These are phyloP conservation scores for Noctua janthe DNA, from an alignment of 2,888 invertebrate species.

Conservation along the genomic window DNA sequence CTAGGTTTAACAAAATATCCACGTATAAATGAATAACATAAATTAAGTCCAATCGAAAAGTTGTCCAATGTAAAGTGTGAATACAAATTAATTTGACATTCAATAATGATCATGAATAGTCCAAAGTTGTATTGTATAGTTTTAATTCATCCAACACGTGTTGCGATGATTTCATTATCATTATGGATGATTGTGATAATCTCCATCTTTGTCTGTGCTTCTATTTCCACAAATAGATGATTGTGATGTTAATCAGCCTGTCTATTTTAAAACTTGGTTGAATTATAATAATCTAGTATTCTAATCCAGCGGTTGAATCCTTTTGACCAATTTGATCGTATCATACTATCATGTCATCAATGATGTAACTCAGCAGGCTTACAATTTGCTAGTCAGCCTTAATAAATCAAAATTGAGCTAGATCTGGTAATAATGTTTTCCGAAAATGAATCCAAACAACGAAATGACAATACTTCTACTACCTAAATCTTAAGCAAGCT, in stretches of 20 bases:
- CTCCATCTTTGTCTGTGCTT: slow-evolving; percentile 1
- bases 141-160: slow-evolving; percentile 40
- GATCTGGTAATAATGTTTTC: not conserved
- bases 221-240: slow-evolving; percentile 2
- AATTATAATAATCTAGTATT: not conserved
- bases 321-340: not conserved
- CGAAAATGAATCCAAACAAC: not conserved
- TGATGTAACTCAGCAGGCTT: not conserved
- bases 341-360: not conserved
- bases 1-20: not conserved
- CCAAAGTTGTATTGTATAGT: slow-evolving; percentile 5
- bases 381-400: not conserved
- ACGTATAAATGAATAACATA: slow-evolving; percentile 10
- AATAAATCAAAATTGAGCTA: not conserved
- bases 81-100: slow-evolving; percentile 23
- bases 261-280: not conserved
- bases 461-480: not conserved
- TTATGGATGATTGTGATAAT: slow-evolving; percentile 10
- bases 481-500: not conserved
- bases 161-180: slow-evolving; percentile 54
- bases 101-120: not conserved
- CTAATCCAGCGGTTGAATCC: not conserved
- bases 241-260: not conserved
- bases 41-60: not conserved
- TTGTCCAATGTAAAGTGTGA: not conserved